Percentiles rank a stretch among this genome's conserved stretches.
phyloP scores from a whole-genome alignment of 1,140 invertebrate genomes.

The Drosophila ohnishii region DNA sequence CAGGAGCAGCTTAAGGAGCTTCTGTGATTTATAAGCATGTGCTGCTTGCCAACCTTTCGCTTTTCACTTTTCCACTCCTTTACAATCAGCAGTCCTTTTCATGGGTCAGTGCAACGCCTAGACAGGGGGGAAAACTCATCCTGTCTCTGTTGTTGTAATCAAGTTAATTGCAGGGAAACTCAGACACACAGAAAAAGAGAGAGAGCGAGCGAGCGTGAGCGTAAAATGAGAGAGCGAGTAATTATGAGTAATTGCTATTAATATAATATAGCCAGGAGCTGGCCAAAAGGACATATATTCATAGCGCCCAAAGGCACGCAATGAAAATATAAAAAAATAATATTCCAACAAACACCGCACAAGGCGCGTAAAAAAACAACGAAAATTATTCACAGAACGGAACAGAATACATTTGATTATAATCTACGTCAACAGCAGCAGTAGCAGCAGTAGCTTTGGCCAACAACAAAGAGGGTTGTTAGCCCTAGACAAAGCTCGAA shows the following conservation, averaged over 20 bases:
- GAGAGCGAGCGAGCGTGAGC: background rate
- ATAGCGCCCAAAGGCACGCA: conserved; percentile 66
- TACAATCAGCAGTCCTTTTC: conserved; percentile 37
- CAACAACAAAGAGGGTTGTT: conserved; percentile 46
- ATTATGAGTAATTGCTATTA: conserved; percentile 79
- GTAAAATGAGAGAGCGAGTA: conserved; percentile 50
- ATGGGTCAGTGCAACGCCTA: conserved; percentile 42
- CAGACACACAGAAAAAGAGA: background rate
- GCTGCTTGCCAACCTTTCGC: conserved; percentile 40
- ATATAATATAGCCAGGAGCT: conserved; percentile 66
- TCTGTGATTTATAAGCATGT: conserved; percentile 54
- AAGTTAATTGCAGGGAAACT: conserved; percentile 65
- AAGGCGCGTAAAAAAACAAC: conserved; percentile 21
- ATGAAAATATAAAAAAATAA: conserved; percentile 52
- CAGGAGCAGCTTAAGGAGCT: conserved; percentile 51
- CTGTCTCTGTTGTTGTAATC: conserved; percentile 63
- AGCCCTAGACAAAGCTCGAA: conserved; percentile 72
- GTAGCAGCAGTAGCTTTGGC: conserved; percentile 14
- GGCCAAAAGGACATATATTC: conserved; percentile 60
- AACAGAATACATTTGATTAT: conserved; percentile 60
- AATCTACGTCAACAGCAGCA: conserved; percentile 62
- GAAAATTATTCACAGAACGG: conserved; percentile 37
- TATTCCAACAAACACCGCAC: conserved; percentile 9
- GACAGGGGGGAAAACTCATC: conserved; percentile 8
- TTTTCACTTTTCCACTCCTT: conserved; percentile 24